These are phyloP conservation scores for Ophion ventricosus DNA, from an alignment of 2,888 invertebrate species.

Conservation along the genomic window DNA sequence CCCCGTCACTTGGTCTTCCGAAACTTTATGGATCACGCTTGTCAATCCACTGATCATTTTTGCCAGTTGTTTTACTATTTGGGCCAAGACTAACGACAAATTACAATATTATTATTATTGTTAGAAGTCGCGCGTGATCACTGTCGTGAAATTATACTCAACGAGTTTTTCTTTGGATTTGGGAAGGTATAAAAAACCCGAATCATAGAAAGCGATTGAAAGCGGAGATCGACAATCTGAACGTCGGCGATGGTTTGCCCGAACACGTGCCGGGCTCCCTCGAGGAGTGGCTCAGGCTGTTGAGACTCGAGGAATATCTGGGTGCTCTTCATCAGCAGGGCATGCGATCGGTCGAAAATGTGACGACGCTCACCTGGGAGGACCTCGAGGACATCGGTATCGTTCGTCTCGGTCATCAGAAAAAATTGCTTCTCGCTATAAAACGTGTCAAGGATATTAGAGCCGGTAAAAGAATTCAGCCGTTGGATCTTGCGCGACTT, in stretches of 20 bases:
- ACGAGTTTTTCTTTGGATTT: too few species aligned
- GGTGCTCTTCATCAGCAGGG: constrained; percentile 96
- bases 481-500: constrained; percentile 84
- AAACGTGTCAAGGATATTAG: constrained; percentile 97
- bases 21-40: too few species aligned
- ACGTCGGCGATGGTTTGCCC: constrained; percentile 96
- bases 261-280: constrained; percentile 97
- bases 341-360: constrained; percentile 96
- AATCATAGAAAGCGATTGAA: constrained; percentile 98
- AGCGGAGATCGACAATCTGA: constrained; percentile 97
- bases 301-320: constrained; percentile 96
- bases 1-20: not conserved
- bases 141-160: too few species aligned
- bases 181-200: constrained; percentile 93
- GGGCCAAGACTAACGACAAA: too few species aligned
- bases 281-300: constrained; percentile 96
- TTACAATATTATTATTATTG: too few species aligned
- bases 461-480: constrained; percentile 89
- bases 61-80: not conserved
- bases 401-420: constrained; percentile 97
- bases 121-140: too few species aligned
- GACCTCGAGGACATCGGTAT: constrained; percentile 99
- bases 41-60: not conserved
- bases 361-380: constrained; percentile 98
- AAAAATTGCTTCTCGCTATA: constrained; percentile 98